Conservation (phyloP, 2,797 vertebrate genomes). For the Nyctibius grandis region DNA sequence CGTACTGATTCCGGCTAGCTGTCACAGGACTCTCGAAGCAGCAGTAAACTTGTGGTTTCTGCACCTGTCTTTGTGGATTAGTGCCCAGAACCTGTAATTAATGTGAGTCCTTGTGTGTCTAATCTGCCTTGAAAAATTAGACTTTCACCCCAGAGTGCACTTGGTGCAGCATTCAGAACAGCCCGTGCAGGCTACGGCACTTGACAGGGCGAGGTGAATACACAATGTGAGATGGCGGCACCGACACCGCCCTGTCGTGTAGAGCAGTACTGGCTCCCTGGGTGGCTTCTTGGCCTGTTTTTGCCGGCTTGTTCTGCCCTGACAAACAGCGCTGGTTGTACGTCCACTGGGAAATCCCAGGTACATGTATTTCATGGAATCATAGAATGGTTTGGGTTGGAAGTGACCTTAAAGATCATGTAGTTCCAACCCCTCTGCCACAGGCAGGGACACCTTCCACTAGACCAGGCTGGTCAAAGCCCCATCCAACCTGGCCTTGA, state of each 20-base stretch:
- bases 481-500: too few species aligned
- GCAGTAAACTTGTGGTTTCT: constrained; percentile 49
- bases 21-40: not conserved
- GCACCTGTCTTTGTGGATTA: constrained; percentile 65
- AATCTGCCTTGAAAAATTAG: constrained; percentile 68
- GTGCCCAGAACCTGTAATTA: constrained; percentile 65
- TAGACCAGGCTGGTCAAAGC: too few species aligned
- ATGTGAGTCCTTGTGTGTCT: constrained; percentile 61
- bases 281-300: not conserved
- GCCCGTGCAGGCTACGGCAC: fast-evolving
- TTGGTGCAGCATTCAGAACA: not conserved
- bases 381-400: too few species aligned
- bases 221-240: not conserved
- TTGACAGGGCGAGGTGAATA: fast-evolving
- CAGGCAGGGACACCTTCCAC: too few species aligned
- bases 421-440: too few species aligned
- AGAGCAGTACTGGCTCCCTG: not conserved
- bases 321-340: not conserved
- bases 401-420: too few species aligned
- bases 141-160: constrained; percentile 52
- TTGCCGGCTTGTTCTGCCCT: not conserved
- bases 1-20: not conserved
- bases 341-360: not conserved
- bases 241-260: fast-evolving
- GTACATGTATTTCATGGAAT: fast-evolving